Base-by-base conservation (phyloP, 2,888 invertebrate species). In the Stegana nigrithorax region DNA sequence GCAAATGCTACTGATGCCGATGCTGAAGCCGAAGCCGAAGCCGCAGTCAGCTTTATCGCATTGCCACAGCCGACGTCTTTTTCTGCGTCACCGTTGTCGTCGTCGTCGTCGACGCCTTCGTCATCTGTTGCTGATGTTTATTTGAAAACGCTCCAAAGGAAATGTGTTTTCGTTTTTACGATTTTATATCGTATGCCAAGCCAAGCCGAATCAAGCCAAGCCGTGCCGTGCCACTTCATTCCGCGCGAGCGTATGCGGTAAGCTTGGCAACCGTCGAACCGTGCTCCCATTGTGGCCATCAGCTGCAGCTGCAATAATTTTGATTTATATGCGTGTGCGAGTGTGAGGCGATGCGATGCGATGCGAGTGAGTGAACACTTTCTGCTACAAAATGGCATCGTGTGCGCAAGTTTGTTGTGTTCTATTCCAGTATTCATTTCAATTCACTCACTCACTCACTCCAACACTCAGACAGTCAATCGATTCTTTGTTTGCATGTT, bases 301-400 rank as follows among this genome's bases (percentile, higher is more conserved):
- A 60, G 60, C 53, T 60, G 60, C 53, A 53, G 27, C 53, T 51
- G 60, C 44, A 60, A 60, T 60, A 53, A 60, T 60, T 60, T 60
- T 60, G 59, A 59, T 51, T 59, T 59, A 59, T 25, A 57, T 57
- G 57, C 19, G 42, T n/a, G n/a, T n/a, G n/a, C n/a, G n/a, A n/a
- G n/a, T n/a, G n/a, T 44, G 10, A 32, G 17, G 51, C 51, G 51
- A 53, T n/a, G 25, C 25, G 25, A 25, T n/a, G 25, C 47, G 25
- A 47, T 14, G 25, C 50, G 26, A 23, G 12, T 29, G 29, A 14
- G n/a, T 47, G 17, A 53, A 53, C 17, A 10, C 14, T 32, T n/a
- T 2, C 6, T 32, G 32, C 32, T 4, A 32, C 32, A n/a, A n/a
- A n/a, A n/a, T n/a, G n/a, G n/a, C n/a, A n/a, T n/a, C n/a, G n/a